Evolutionary conservation across 2,113 vertebrate species (phyloP).

Genomic region (Coregonus clupeaformis): DNA sequence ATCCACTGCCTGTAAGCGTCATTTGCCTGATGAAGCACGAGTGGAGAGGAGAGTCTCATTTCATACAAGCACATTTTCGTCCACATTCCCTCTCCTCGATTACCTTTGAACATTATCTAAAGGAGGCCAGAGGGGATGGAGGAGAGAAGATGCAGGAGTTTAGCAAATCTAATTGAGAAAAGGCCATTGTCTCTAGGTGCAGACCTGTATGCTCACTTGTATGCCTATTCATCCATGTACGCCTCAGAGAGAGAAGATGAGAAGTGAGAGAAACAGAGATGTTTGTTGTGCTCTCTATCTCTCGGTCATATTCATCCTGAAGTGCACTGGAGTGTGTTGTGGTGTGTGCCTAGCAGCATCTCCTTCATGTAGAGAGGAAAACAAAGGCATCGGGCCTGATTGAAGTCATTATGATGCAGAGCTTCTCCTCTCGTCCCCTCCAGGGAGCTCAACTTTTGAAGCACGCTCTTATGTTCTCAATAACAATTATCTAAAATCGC

Average conservation of each 20-base stretch:
- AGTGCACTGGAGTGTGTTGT: constrained; percentile 43
- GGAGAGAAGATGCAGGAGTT: constrained; percentile 15
- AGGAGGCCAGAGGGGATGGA: constrained; percentile 5
- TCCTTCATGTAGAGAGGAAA: constrained; percentile 57
- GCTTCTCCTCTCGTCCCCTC: constrained; percentile 48
- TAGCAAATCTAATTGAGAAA: constrained; percentile 13
- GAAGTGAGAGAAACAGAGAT: too few relatives aligned
- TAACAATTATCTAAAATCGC: constrained; percentile 76
- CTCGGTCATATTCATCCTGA: constrained; percentile 49
- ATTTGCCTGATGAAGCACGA: too few relatives aligned
- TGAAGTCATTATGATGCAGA: constrained; percentile 68
- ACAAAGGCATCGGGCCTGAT: constrained; percentile 64
- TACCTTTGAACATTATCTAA: too few relatives aligned
- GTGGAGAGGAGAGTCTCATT: too few relatives aligned
- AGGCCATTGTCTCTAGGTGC: neutral
- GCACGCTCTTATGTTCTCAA: constrained; percentile 71
- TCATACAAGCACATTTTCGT: too few relatives aligned
- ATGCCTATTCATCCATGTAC: constrained; percentile 5
- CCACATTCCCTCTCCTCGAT: too few relatives aligned
- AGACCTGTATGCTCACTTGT: neutral
- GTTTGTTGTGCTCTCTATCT: neutral
- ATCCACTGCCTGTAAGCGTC: too few relatives aligned
- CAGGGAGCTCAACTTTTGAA: constrained; percentile 56
- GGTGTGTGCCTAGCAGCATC: constrained; percentile 7
- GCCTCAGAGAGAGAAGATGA: neutral